Evolutionary conservation across 2,797 vertebrate species (phyloP), one percentile per base, ranked within the genome.

Genomic region (Hydrocynus forskahlii): DNA sequence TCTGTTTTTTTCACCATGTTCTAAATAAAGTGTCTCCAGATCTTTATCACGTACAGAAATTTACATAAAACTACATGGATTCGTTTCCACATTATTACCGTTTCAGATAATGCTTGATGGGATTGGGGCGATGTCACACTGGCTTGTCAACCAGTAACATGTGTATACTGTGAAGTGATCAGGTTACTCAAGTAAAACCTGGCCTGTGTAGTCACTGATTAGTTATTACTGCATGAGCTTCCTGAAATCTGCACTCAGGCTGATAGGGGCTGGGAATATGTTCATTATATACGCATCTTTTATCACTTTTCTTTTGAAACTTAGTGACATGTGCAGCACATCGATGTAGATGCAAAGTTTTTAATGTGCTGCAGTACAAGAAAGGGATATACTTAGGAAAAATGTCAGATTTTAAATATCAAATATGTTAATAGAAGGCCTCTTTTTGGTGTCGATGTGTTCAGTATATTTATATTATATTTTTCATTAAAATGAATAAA

Each of bases 31-130:
- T 79, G 73, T 75, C 81, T 72, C 57, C 52, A 81, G 83, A 84
- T 64, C 74, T 85, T 85, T 85, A 78, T 78, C 73, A 76, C 60
- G 1, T 64, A 71, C 75, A 57, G 43, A 73, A 52, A 87, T 87
- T 82, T 87, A 82, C 86, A 87, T 85, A 84, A 74, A 80, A 71
- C 29, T 82, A 85, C 84, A 80, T 82, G 76, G 64, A 67, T 72
- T 83, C 45, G 81, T 82, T 85, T 84, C 66, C 77, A 40, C 81
- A 48, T 78, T 81, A 85, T 85, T 84, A 84, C 69, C 82, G 76
- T 80, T 85, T 81, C 79, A 67, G 79, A 76, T 84, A 84, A 78
- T 76, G 82, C 66, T 75, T 87, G 76, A 83, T 85, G 77, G 73
- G 82, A 80, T 64, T 81, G 66, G 70, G 63, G 69, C 16, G 2